Percentiles rank a stretch among this genome's conserved stretches.
These are phyloP conservation scores for Bos javanicus DNA, from an alignment of 2,113 vertebrate species.

Conservation along the genomic window DNA sequence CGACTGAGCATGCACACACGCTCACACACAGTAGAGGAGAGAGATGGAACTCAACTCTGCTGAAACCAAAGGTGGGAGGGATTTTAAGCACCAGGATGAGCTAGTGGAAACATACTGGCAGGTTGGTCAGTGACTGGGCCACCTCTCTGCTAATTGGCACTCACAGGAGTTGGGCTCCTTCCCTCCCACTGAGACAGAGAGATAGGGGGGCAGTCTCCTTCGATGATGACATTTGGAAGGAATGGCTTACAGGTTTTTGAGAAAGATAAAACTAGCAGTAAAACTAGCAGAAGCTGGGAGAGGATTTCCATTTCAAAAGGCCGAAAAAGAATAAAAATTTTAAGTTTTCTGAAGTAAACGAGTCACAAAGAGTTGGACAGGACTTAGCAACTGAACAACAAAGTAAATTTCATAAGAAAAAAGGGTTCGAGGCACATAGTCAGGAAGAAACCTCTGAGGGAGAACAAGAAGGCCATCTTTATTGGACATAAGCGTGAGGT, in stretches of 20 bases:
- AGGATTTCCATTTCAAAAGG: neutral
- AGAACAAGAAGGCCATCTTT: neutral
- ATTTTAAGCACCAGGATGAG: neutral
- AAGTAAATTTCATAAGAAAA: neutral
- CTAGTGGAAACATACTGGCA: neutral
- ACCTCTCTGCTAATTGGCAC: neutral
- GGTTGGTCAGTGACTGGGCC: too few species aligned
- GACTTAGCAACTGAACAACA: neutral
- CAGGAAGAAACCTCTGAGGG: neutral
- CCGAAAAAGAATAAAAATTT: neutral
- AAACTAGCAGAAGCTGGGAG: neutral
- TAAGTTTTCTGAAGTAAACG: neutral
- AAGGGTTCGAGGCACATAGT: neutral
- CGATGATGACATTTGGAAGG: neutral
- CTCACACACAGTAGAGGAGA: neutral
- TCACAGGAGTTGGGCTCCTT: too few species aligned
- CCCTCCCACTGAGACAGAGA: neutral
- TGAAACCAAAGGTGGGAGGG: neutral
- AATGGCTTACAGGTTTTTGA: neutral
- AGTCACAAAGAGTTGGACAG: neutral
- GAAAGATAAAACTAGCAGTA: neutral
- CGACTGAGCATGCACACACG: rapidly evolving
- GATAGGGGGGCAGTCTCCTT: neutral
- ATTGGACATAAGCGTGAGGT: neutral
- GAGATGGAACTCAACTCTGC: neutral